Evolutionary conservation across 2,888 invertebrate species (phyloP).

Genomic region (Lysandra coridon): DNA sequence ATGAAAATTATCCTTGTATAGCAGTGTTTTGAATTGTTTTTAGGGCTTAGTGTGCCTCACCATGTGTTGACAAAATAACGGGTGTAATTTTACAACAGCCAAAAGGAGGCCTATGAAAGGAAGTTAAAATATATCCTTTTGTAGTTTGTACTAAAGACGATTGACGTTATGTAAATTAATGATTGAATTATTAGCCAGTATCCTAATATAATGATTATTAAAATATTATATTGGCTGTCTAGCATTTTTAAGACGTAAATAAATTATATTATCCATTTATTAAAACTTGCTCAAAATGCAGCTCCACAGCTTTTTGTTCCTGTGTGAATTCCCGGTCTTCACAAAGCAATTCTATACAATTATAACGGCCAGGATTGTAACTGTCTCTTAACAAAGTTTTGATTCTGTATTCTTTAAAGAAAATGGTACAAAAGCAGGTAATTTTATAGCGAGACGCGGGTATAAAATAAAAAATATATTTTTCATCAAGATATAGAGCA

Average conservation of each 20-base stretch:
- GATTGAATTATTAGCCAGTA: too few species aligned
- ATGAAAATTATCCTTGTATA: too few species aligned
- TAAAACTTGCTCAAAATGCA: constrained; percentile 27
- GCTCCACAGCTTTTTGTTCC: constrained; percentile 53
- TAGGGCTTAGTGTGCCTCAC: too few species aligned
- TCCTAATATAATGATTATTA: too few species aligned
- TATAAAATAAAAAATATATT: constrained; percentile 59
- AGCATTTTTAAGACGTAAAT: not conserved
- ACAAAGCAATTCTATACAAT: constrained; percentile 79
- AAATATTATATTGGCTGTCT: too few species aligned
- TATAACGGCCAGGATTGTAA: constrained; percentile 80
- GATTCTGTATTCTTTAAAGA: constrained; percentile 59
- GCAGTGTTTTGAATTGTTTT: too few species aligned
- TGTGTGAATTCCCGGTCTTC: constrained; percentile 52
- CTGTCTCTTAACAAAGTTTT: constrained; percentile 73
- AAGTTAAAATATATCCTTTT: too few species aligned
- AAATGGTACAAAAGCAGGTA: constrained; percentile 73
- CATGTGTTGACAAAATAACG: too few species aligned
- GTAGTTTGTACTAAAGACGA: too few species aligned
- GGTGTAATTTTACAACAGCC: too few species aligned
- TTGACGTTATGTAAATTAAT: too few species aligned
- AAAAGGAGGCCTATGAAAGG: too few species aligned
- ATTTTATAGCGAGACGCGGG: constrained; percentile 62
- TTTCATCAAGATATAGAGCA: constrained; percentile 58
- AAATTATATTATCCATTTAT: not conserved